Evolutionary conservation across 2,797 vertebrate genomes (phyloP).

Genomic region (Phalanger gymnotis): DNA sequence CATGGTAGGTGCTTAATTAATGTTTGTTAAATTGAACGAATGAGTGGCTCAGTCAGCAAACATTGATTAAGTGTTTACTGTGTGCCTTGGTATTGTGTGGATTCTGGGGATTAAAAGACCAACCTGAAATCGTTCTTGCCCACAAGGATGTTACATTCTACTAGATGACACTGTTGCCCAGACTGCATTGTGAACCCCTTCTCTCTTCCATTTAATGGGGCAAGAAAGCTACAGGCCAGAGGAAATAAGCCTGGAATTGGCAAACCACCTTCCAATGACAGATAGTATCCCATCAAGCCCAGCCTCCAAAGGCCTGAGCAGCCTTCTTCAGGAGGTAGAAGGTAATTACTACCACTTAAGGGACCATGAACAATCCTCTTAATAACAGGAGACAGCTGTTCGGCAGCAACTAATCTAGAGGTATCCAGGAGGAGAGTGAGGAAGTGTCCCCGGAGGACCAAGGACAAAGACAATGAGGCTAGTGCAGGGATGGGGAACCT

Average conservation of each 20-base stretch:
- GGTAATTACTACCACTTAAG: background rate
- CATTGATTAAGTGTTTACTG: background rate
- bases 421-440: background rate
- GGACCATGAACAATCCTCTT: background rate
- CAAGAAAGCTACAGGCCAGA: background rate
- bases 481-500: too few species aligned
- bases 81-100: background rate
- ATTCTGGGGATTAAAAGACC: background rate
- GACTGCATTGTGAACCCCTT: background rate
- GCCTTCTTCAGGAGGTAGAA: background rate
- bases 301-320: background rate
- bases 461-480: background rate
- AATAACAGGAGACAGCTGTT: background rate
- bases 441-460: background rate
- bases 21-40: background rate
- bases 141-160: background rate
- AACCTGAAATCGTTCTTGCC: background rate
- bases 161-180: background rate
- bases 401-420: background rate
- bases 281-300: background rate
- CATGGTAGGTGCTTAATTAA: background rate
- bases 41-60: background rate
- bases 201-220: background rate
- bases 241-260: background rate
- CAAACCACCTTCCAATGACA: background rate